Conservation (phyloP, 2,797 vertebrate species). For the Sarcoramphus papa region DNA sequence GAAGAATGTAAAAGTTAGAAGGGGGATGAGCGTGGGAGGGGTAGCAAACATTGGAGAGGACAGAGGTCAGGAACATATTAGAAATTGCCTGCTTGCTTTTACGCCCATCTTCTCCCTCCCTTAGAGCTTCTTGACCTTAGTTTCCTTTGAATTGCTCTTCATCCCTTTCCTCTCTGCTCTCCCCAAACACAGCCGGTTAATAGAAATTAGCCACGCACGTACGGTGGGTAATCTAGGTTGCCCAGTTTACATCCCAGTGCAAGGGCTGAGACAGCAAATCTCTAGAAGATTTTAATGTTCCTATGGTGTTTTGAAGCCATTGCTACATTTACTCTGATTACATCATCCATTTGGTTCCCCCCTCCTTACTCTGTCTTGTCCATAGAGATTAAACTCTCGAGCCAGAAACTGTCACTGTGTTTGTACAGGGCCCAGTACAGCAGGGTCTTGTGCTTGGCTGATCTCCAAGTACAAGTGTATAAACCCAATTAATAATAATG, state of each 20-base stretch:
- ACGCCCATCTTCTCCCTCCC: neutral
- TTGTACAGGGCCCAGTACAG: neutral
- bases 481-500: neutral
- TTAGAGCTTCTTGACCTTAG: neutral
- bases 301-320: neutral
- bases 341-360: neutral
- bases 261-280: neutral
- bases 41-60: neutral
- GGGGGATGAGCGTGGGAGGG: rapidly evolving
- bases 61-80: neutral
- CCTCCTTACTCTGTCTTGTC: neutral
- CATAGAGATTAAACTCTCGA: neutral
- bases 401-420: neutral
- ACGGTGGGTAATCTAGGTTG: neutral
- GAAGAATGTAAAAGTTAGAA: neutral
- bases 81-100: neutral
- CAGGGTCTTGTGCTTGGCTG: neutral
- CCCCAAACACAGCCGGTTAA: neutral
- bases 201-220: neutral
- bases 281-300: neutral
- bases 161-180: neutral
- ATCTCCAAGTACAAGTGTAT: neutral
- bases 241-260: neutral
- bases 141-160: neutral
- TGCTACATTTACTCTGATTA: neutral